Conservation (phyloP, 2,888 invertebrate genomes). For the Tipula lateralis region DNA sequence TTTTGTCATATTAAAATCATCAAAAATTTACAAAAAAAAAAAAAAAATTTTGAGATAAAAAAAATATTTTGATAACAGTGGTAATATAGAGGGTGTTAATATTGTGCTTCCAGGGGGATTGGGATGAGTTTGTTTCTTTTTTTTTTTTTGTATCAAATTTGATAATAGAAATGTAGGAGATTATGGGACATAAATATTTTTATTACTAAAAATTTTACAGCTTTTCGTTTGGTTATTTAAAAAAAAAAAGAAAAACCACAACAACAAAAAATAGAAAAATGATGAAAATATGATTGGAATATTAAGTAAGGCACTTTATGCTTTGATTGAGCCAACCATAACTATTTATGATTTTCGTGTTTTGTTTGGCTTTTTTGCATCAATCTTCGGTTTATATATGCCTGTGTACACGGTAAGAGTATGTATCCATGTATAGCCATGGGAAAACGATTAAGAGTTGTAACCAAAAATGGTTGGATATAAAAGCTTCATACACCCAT, state of each 20-base stretch:
- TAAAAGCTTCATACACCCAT: not conserved
- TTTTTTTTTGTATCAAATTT: not conserved
- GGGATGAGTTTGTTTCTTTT: not conserved
- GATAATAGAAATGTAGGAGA: not conserved
- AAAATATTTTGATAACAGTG: not conserved
- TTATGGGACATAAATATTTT: slow-evolving; percentile 2
- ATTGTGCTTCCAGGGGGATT: not conserved
- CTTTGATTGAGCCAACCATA: not conserved
- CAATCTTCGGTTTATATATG: not conserved
- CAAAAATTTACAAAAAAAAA: not conserved
- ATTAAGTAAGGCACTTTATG: not conserved
- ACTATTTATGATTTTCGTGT: not conserved
- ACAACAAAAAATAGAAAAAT: not conserved
- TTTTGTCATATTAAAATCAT: not conserved
- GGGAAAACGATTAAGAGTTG: not conserved
- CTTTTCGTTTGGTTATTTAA: not conserved
- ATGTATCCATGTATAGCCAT: not conserved
- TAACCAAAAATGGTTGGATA: not conserved
- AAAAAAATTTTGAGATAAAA: not conserved
- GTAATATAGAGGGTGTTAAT: not conserved
- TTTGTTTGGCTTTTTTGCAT: not conserved
- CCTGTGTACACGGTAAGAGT: too few relatives aligned
- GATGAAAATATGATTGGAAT: not conserved
- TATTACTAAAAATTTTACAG: not conserved
- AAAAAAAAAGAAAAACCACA: not conserved